Conservation (phyloP, 2,113 vertebrate species). For the Condylura cristata region DNA sequence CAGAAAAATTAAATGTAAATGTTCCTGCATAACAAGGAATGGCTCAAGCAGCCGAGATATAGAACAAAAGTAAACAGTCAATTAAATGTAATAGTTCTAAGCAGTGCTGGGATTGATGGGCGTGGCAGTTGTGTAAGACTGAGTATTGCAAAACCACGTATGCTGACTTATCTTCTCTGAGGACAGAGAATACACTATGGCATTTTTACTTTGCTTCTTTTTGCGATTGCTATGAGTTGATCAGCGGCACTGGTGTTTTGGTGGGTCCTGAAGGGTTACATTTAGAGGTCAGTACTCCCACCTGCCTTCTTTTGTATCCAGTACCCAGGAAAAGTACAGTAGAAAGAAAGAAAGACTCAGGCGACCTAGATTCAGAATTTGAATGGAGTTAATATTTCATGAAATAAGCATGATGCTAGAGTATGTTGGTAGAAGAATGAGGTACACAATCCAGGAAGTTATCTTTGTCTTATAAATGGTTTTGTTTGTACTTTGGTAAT, state of each 20-base stretch:
- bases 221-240: not conserved
- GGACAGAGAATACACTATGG: not conserved
- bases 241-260: not conserved
- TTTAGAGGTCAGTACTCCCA: not conserved
- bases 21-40: not conserved
- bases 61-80: slow-evolving; percentile 7
- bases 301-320: not conserved
- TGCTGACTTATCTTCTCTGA: not conserved
- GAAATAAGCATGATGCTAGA: not conserved
- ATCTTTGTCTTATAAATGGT: not conserved
- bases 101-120: slow-evolving; percentile 24
- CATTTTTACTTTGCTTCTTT: slow-evolving; percentile 2
- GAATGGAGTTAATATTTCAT: not conserved
- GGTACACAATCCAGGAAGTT: not conserved
- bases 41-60: not conserved
- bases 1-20: slow-evolving; percentile 4
- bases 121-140: slow-evolving; percentile 21
- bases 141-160: not conserved
- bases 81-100: not conserved
- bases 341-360: not conserved
- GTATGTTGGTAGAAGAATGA: not conserved
- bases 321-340: not conserved
- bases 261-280: not conserved
- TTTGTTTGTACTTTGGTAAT: not conserved
- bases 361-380: not conserved